Conservation (phyloP, 2,797 vertebrate genomes). For the Rhyacichthys aspro region DNA sequence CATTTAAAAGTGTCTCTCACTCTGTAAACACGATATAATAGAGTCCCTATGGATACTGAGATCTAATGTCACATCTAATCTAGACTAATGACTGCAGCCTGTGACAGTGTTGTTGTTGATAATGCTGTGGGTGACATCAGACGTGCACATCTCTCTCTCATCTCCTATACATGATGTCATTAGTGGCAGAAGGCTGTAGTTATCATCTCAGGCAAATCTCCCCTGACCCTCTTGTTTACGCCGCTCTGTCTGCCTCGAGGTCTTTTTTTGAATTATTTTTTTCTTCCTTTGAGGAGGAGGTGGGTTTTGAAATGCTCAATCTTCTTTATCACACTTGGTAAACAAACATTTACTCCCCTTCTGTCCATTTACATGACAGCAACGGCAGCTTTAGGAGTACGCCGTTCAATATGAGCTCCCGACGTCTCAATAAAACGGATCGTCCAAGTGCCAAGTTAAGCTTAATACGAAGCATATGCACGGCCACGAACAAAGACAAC, state of each 20-base stretch:
- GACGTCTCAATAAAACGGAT: slow-evolving; percentile 25
- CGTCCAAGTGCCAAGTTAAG: slow-evolving; percentile 22
- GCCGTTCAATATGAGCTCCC: slow-evolving; percentile 1
- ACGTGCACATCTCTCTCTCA: not conserved
- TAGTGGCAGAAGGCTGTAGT: slow-evolving; percentile 25
- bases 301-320: no score
- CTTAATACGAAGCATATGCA: slow-evolving; percentile 67
- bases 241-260: slow-evolving; percentile 30
- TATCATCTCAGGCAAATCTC: slow-evolving; percentile 44
- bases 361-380: slow-evolving; percentile 42
- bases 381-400: slow-evolving; percentile 20
- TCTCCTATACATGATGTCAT: slow-evolving; percentile 11
- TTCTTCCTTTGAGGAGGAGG: slow-evolving; percentile 29
- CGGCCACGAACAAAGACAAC: slow-evolving; percentile 68
- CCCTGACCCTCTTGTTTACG: slow-evolving; percentile 63
- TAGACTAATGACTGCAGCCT: no score
- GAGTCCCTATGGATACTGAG: no score
- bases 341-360: slow-evolving; percentile 64
- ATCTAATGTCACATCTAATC: no score
- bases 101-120: not conserved
- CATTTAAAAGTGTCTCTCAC: no score
- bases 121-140: not conserved
- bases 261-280: slow-evolving; percentile 60
- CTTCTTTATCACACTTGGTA: slow-evolving; percentile 47
- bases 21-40: no score